Base-by-base conservation (phyloP, 35 echinoderm and acorn worm genomes). In the Lytechinus pictus region DNA sequence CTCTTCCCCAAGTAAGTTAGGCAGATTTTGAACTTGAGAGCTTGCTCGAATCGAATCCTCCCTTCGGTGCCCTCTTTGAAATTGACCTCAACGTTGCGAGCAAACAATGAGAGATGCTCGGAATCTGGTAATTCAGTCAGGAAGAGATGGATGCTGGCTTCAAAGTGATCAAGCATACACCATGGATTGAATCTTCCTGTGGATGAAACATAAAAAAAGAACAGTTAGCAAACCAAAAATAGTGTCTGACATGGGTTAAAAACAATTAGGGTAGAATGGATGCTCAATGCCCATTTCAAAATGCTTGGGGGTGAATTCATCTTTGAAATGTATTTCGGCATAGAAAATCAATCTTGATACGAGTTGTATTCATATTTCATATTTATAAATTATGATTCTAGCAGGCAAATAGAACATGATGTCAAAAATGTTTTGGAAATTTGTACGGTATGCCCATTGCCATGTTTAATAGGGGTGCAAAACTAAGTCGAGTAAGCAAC, bases 111-210 rank as follows among this genome's bases (percentile, higher is more conserved):
- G 2, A 57, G 3, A 90, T 29, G 27, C 29, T 90, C 88, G 6
- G 33, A 51, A 3, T 27, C 53, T 54, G 52, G 7, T 9, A 57
- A 93, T 9, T 93, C 54, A 24, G 27, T 4, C 4, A 19, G 28
- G 27, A 93, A 93, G 6, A 93, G 55, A 57, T 93, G 55, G 29
- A 93, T 10, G 24, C 92, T 57, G 92, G 52, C 92, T 44, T 93
- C 92, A 93, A 57, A 93, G 92, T 93, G 57, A 24, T 93, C 92
- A 4, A 54, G 3, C 9, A 55, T 93, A 24, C 92, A 93, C 92
- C 92, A 93, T 93, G 92, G 92, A 57, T 93, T 93, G 54, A 93
- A 10, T 57, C 24, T 93, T 5, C 92, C 92, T 93, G 27, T 93
- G 14, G 53, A 55, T 5, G n/a, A 93, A 28, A 92, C n/a, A 92